Evolutionary conservation across 2,888 invertebrate genomes (phyloP), one percentile per base, ranked within the genome.

Genomic region (Andrena hattorfiana): DNA sequence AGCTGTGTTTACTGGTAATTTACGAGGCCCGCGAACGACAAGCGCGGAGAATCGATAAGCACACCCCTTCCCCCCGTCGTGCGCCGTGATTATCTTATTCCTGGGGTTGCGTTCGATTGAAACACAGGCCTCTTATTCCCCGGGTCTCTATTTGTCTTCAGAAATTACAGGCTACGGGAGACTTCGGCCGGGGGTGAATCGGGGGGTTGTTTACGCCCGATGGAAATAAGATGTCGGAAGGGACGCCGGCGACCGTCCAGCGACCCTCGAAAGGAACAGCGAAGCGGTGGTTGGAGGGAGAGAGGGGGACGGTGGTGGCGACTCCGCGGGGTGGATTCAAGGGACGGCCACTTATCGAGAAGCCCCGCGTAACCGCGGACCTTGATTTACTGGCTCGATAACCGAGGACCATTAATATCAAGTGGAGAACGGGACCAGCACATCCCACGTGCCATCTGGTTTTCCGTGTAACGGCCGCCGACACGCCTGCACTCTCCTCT

Each of bases 381-480:
- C 62, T 75, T 85, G 85, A 88, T 87, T 85, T 87, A 87, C 83
- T 73, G 68, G 75, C 76, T 83, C 84, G 87, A 89, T 87, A 86
- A 85, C 84, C 81, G 66, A 42, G 73, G 73, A 81, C 82, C 83
- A 86, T 89, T 85, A 85, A 89, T 87, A 86, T 81, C 68, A 59
- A 51, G 28, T 20, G 32, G 66, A 16, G 49, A 79, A 78, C 78
- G 59, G 70, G 79, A 60, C 63, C 79, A 48, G 79, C 51, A 69
- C 63, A 51, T 72, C 54, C 62, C 79, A 64, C 70, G 26, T 77
- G 59, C 68, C 76, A 42, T 30, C 48, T 77, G 63, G 28, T 59
- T 63, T 54, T 42, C 30, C 63, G 16, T 70, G 32, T 28, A 32
- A 62, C 51, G n/a, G 28, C 35, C 51, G 32, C 26, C 60, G 10